Percentiles rank a stretch among this genome's conserved stretches.
phyloP scores from a whole-genome alignment of 2,797 vertebrate species.

The Craterocephalus amniculus region DNA sequence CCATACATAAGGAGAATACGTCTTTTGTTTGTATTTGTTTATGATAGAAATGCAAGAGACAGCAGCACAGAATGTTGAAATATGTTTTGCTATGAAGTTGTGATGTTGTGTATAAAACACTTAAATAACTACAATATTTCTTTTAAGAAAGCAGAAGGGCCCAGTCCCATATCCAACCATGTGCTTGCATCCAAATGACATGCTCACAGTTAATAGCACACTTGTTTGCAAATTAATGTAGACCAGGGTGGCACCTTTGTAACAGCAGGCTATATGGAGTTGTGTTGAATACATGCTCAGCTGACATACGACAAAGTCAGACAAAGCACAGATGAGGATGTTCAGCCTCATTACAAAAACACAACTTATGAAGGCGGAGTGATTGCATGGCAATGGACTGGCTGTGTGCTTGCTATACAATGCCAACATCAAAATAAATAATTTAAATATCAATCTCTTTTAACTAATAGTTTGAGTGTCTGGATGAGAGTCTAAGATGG shows the following conservation, averaged over 20 bases:
- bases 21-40: constrained; percentile 1
- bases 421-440: neutral
- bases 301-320: neutral
- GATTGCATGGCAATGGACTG: neutral
- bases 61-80: neutral
- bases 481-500: constrained; percentile 2
- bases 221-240: constrained; percentile 26
- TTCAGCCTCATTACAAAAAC: constrained; percentile 3
- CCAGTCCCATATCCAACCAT: neutral
- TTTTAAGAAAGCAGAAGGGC: neutral
- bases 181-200: constrained; percentile 14
- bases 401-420: neutral
- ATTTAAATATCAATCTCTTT: neutral
- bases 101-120: neutral
- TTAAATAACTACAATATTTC: neutral
- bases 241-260: neutral
- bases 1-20: neutral
- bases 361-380: neutral
- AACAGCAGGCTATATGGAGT: constrained; percentile 34
- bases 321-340: neutral
- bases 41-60: neutral
- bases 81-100: neutral
- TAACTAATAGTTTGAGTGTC: neutral
- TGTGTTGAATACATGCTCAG: constrained; percentile 23
- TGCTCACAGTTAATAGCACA: neutral